Evolutionary conservation across 1,140 invertebrate species (phyloP), one percentile per base, ranked within the genome.

Genomic region (Drosophila arawakana): DNA sequence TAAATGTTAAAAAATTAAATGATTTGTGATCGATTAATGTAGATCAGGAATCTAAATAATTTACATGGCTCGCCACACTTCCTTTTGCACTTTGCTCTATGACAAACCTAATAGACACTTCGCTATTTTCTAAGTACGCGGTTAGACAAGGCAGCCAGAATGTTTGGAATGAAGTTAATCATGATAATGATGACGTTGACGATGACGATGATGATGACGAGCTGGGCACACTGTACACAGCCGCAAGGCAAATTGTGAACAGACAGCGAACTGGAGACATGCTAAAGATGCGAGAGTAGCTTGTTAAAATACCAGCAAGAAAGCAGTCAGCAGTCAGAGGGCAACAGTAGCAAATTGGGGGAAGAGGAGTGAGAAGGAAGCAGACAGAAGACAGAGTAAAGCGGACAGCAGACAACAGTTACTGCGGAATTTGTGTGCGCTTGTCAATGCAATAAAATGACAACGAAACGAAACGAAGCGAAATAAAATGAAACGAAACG

Each of bases 371-470:
- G 61, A 65, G 50, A 70, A 73, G 61, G 63, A 55, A 80, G 35
- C 47, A 52, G 44, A 7, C 55, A 71, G 71, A 30, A 57, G 49
- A 57, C 67, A 50, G 46, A 30, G 25, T 30, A 68, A 60, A 80
- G 49, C 39, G 44, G 44, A 4, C 55, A 71, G 67, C 25, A 61
- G 49, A 57, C 67, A 50, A 41, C 68, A 60, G 15, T 39, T 35
- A 35, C 13, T 21, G 13, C 13, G 55, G 78, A 76, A 80, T 80
- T 50, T 69, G 62, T 47, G 39, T 57, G 44, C n/a, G 49, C n/a
- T 80, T 86, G 82, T 86, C 83, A 82, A 81, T 88, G 84, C 77
- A 88, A 88, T 89, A 88, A 89, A 88, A 88, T 18, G 59, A 55
- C 25, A 71, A 37, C 15, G 47, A 43, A 44, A 46, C 7, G 41